Conservation (phyloP, 1,140 invertebrate genomes). For the Euura saliciscinereae region DNA sequence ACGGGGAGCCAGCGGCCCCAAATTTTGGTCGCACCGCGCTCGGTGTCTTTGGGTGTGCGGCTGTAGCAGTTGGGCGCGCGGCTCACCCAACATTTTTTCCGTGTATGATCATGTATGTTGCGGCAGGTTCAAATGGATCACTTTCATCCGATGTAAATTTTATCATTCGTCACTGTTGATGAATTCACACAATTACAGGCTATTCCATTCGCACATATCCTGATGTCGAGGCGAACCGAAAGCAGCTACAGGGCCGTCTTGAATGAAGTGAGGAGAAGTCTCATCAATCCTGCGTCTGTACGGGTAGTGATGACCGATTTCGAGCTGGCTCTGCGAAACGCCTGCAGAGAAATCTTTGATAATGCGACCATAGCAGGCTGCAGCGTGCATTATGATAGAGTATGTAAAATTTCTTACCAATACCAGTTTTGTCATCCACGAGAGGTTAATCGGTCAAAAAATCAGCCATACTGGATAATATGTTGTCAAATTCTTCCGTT, state of each 20-base stretch:
- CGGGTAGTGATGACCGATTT: too few relatives aligned
- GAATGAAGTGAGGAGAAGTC: neutral
- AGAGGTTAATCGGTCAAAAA: slow-evolving; percentile 5
- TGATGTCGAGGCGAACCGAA: slow-evolving; percentile 11
- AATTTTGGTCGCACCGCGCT: too few relatives aligned
- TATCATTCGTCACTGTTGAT: neutral
- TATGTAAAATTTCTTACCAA: neutral
- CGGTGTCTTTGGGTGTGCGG: too few relatives aligned
- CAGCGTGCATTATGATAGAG: slow-evolving; percentile 15
- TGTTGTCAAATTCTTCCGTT: neutral
- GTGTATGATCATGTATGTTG: slow-evolving; percentile 15
- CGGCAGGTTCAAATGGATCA: neutral
- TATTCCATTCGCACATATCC: neutral
- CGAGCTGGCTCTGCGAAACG: too few relatives aligned
- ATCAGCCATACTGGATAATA: neutral
- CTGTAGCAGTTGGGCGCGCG: too few relatives aligned
- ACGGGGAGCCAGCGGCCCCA: too few relatives aligned
- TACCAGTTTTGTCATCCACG: too few relatives aligned
- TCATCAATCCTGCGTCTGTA: neutral
- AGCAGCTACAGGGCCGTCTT: slow-evolving; percentile 6
- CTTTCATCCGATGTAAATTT: neutral
- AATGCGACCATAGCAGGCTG: slow-evolving; percentile 12
- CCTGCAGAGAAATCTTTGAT: too few relatives aligned
- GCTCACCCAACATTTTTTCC: too few relatives aligned
- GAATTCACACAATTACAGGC: slow-evolving; percentile 12